These are phyloP conservation scores for Drosophila rhopaloa DNA, from an alignment of 1,140 invertebrate genomes.

Conservation along the genomic window DNA sequence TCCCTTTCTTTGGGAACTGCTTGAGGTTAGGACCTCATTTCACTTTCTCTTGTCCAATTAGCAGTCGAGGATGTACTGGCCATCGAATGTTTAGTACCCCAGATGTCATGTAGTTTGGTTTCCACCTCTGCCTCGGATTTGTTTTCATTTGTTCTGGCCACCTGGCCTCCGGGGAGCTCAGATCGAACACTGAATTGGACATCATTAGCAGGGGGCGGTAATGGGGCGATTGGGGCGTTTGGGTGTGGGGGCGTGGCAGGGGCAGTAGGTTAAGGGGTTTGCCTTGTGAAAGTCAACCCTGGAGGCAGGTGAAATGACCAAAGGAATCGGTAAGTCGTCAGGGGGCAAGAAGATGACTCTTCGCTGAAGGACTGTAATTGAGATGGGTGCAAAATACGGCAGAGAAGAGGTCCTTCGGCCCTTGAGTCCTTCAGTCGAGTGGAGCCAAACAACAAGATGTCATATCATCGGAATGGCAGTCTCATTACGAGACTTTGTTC, in stretches of 20 bases:
- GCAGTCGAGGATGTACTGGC: conserved; percentile 41
- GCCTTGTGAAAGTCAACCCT: conserved; percentile 12
- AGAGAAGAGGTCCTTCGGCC: conserved; percentile 26
- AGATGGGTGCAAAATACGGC: conserved; percentile 26
- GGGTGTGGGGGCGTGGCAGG: background rate
- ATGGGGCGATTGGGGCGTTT: background rate
- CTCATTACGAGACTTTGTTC: conserved; percentile 37
- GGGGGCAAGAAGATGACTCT: conserved; percentile 7
- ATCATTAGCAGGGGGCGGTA: conserved; percentile 29
- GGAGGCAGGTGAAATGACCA: conserved; percentile 42
- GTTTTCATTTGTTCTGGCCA: conserved; percentile 7
- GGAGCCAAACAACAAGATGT: conserved; percentile 30
- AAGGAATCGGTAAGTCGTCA: conserved; percentile 10
- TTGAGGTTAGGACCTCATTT: conserved; percentile 15
- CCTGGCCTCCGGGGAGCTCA: conserved; percentile 23
- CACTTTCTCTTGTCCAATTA: conserved; percentile 44
- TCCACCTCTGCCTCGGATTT: conserved; percentile 7
- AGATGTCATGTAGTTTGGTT: conserved; percentile 47
- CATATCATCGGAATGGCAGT: conserved; percentile 45
- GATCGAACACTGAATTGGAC: conserved; percentile 44
- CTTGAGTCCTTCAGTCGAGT: conserved; percentile 17
- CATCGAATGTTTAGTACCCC: conserved; percentile 26
- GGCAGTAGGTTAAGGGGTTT: conserved; percentile 23
- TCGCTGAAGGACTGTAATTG: conserved; percentile 29
- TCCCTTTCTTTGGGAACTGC: background rate